These are phyloP conservation scores for Ataeniobius toweri DNA, from an alignment of 2,797 vertebrate genomes.

Conservation along the genomic window DNA sequence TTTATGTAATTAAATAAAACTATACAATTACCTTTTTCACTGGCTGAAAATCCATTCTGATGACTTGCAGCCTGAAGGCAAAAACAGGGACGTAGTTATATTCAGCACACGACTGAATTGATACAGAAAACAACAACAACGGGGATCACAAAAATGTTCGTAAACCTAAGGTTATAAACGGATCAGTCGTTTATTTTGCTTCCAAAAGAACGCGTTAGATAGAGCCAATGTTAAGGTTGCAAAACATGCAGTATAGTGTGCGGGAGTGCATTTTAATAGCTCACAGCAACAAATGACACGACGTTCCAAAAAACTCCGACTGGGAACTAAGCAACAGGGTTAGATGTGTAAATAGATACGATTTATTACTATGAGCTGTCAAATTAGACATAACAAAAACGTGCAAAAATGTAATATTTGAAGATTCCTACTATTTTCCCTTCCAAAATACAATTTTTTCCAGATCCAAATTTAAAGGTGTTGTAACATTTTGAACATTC, in stretches of 20 bases:
- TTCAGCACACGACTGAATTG: not conserved
- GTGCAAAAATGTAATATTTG: not conserved
- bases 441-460: not conserved
- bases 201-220: not conserved
- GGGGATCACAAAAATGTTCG: not conserved
- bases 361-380: not conserved
- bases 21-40: constrained; percentile 61
- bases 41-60: constrained; percentile 75
- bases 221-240: not conserved
- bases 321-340: not conserved
- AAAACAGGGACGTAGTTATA: constrained; percentile 12
- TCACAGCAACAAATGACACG: not conserved
- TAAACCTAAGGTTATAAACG: not conserved
- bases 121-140: not conserved
- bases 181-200: not conserved
- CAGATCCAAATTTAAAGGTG: not conserved
- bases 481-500: not conserved
- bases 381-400: no score
- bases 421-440: not conserved
- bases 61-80: constrained; percentile 64
- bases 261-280: not conserved
- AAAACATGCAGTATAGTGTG: not conserved
- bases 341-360: not conserved
- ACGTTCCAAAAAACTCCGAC: not conserved
- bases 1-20: not conserved